Percentiles rank a stretch among this genome's conserved stretches.
These are phyloP conservation scores for Hozukius guyotensis DNA, from an alignment of 2,797 vertebrate genomes.

Conservation along the genomic window DNA sequence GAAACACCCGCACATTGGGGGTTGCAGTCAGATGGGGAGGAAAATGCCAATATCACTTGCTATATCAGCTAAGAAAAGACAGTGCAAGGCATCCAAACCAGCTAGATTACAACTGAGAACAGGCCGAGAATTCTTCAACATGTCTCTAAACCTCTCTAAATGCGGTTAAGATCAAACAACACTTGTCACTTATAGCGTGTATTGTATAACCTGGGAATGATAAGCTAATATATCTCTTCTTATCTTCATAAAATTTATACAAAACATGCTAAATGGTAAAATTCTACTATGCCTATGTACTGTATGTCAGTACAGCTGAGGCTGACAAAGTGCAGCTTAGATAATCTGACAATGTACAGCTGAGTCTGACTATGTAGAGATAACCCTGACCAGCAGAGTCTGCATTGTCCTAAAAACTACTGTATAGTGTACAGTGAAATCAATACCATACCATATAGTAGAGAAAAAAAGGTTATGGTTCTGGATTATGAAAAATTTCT, in stretches of 20 bases:
- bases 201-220: background rate
- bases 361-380: background rate
- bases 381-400: background rate
- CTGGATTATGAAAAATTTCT: background rate
- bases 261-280: too few species aligned
- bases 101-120: conserved; percentile 24
- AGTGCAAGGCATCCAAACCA: conserved; percentile 16
- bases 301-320: background rate
- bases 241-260: background rate
- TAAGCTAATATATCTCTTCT: background rate
- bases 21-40: conserved; percentile 42
- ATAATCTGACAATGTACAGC: background rate
- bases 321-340: background rate
- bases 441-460: background rate
- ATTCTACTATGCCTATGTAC: too few species aligned
- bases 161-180: background rate
- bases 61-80: conserved; percentile 41
- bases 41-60: conserved; percentile 54
- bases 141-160: background rate
- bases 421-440: background rate
- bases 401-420: background rate
- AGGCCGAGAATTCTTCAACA: background rate
- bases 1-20: conserved; percentile 66
- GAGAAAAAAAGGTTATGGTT: background rate
- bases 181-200: background rate